Base-by-base conservation (phyloP, 1,140 invertebrate genomes). In the Drosophila nannoptera region DNA sequence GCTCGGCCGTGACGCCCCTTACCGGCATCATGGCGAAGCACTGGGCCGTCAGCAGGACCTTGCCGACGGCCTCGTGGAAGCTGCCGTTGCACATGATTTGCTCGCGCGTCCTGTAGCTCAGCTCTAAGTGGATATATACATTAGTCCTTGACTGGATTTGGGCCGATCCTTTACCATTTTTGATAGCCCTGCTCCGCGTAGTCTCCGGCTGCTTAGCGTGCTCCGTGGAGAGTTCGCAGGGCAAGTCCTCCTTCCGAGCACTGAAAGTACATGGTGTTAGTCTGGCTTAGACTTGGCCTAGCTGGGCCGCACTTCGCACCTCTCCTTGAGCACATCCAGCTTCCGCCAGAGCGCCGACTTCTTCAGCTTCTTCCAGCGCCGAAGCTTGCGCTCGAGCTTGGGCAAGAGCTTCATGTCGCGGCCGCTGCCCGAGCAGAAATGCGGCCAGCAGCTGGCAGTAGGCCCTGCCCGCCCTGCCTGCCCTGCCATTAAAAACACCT, bases 21-120 rank as follows among this genome's bases (percentile, higher is more conserved):
- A 90, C 81, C 2, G 89, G 89, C 88, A 90, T 89, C 62, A 90
- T 74, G 32, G 88, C 89, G 42, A 90, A 90, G 12, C 70, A 78
- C 49, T 90, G 74, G 2, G 88, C 89, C 8, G 88, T 68, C 0
- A 86, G 43, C 0, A 90, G 52, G 6, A 89, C 74, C 7, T 67
- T 67, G 5, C 87, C 87, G 11, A 89, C 73, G 1, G 87, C 87
- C 69, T 89, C 82, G 46, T 89, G 82, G 43, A 89, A 89, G 43
- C 55, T 87, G 16, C 88, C 88, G 56, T 88, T 72, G 50, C 77
- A 78, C 5, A 87, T 42, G 8, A 78, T 88, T 11, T 60, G 67
- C 8, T 88, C 55, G 7, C 73, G 76, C 4, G 46, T 67, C 7
- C 52, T 69, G 1, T 56, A 58, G 2, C 64, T 49, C 0, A 87